These are phyloP conservation scores for Pygoscelis antarcticus DNA, from an alignment of 2,113 vertebrate species.

Conservation along the genomic window DNA sequence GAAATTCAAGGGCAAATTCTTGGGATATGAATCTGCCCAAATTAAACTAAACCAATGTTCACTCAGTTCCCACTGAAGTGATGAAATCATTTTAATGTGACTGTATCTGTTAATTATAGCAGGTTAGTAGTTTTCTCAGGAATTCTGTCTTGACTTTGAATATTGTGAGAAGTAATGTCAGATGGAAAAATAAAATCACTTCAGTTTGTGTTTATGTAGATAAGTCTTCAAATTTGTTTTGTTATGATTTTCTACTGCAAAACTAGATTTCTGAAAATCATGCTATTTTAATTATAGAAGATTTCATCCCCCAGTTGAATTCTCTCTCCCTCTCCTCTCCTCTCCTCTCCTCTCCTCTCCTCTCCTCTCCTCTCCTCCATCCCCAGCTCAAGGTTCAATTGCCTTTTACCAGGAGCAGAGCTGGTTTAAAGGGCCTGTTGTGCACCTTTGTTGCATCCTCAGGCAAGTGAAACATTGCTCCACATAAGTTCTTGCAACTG, in stretches of 20 bases:
- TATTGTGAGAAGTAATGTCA: not conserved
- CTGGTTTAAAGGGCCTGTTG: not conserved
- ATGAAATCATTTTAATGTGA: constrained; percentile 32
- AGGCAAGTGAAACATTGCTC: not conserved
- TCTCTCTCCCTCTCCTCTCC: not conserved
- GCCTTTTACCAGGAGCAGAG: not conserved
- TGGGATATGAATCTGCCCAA: not conserved
- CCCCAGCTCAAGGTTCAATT: not conserved
- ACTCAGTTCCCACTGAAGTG: not conserved
- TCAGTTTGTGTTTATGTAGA: not conserved
- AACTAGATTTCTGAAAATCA: not conserved
- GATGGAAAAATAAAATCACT: not conserved
- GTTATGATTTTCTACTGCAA: not conserved
- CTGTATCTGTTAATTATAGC: not conserved
- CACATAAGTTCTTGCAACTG: not conserved
- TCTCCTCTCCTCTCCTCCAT: too few relatives aligned
- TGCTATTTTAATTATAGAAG: not conserved
- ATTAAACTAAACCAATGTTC: not conserved
- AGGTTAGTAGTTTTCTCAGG: not conserved
- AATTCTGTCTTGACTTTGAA: not conserved
- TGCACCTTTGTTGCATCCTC: not conserved
- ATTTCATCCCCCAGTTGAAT: not conserved
- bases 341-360: too few relatives aligned
- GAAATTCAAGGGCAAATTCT: not conserved
- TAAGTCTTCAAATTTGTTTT: not conserved